These are phyloP conservation scores for Neoniphon sammara DNA, from an alignment of 2,797 vertebrate genomes.

Conservation along the genomic window DNA sequence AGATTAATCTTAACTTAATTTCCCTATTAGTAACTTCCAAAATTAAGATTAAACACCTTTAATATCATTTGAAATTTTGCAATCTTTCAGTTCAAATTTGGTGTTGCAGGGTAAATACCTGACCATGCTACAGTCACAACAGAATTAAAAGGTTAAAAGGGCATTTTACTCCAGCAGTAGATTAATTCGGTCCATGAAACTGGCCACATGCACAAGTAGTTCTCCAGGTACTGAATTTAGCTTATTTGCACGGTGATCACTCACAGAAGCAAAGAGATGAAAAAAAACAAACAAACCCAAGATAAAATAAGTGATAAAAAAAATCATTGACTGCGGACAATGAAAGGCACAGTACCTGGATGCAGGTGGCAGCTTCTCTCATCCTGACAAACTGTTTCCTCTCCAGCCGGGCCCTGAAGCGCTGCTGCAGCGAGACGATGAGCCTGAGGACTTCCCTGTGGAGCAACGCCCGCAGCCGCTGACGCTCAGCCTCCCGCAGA, in stretches of 20 bases:
- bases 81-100: too few relatives aligned
- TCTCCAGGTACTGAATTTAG: neutral
- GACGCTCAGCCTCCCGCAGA: constrained; percentile 90
- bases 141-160: neutral
- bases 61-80: too few relatives aligned
- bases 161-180: neutral
- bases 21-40: neutral
- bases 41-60: neutral
- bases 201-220: neutral
- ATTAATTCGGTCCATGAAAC: neutral
- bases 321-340: neutral
- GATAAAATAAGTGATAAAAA: neutral
- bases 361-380: constrained; percentile 83
- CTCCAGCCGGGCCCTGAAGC: constrained; percentile 88
- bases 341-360: constrained; percentile 85
- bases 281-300: too few relatives aligned
- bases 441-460: constrained; percentile 91
- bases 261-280: neutral
- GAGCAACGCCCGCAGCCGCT: constrained; percentile 89
- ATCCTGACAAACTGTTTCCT: constrained; percentile 89
- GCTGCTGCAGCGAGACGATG: constrained; percentile 88
- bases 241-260: neutral
- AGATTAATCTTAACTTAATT: neutral
- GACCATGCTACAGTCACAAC: neutral
- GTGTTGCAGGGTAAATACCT: neutral